Percentiles rank a stretch among this genome's conserved stretches.
Conservation (phyloP, 1,140 invertebrate genomes). For the Eupeodes corollae region DNA sequence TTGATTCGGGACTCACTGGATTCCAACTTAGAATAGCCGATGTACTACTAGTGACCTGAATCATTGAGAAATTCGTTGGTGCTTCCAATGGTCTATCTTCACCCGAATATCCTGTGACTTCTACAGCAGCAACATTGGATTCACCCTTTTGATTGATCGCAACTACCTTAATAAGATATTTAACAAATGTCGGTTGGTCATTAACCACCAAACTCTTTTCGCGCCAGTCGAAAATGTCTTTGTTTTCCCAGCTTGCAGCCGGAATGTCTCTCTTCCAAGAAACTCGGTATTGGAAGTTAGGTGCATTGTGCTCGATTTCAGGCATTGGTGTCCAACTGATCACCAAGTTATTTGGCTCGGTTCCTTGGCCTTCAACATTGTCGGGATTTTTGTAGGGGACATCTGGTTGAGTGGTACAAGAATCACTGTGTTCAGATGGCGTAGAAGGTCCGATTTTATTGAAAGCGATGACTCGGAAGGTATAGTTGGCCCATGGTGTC, state of each 20-base stretch:
- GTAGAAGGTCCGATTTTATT: conserved; percentile 87
- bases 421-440: conserved; percentile 67
- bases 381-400: conserved; percentile 91
- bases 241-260: conserved; percentile 56
- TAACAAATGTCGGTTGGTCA: conserved; percentile 85
- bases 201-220: conserved; percentile 51
- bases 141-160: conserved; percentile 85
- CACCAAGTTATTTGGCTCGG: conserved; percentile 77
- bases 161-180: conserved; percentile 83
- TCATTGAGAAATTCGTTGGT: conserved; percentile 73
- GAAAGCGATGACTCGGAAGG: conserved; percentile 83
- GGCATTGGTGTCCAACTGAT: conserved; percentile 95
- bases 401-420: conserved; percentile 78
- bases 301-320: conserved; percentile 91
- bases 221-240: conserved; percentile 69
- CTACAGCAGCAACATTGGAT: conserved; percentile 67
- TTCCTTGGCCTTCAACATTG: conserved; percentile 84
- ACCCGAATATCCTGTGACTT: conserved; percentile 85
- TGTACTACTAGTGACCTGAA: conserved; percentile 59
- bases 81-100: conserved; percentile 79
- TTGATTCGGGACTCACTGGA: conserved; percentile 59
- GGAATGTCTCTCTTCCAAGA: conserved; percentile 73
- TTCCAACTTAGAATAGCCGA: conserved; percentile 75
- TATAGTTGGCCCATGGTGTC: conserved; percentile 92
- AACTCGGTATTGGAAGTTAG: conserved; percentile 83